Conservation (phyloP, 2,888 invertebrate species). For the Sepiola atlantica region DNA sequence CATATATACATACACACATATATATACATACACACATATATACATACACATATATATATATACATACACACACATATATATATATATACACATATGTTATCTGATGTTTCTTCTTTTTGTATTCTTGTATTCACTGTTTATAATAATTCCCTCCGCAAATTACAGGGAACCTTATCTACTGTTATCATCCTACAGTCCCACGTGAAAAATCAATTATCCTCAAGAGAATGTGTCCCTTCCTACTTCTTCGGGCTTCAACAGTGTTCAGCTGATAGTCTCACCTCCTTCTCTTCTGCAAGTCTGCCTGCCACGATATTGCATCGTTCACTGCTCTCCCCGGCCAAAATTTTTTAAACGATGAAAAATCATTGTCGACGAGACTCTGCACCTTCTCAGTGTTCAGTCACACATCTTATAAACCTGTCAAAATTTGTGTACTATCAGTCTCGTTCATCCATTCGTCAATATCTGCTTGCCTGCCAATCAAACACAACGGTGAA, state of each 20-base stretch:
- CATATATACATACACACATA: too few species aligned
- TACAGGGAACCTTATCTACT: conserved; percentile 15
- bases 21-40: too few species aligned
- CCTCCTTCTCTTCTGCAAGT: conserved; percentile 1
- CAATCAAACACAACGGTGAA: conserved; percentile 32
- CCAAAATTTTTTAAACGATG: neutral
- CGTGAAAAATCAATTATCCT: conserved; percentile 34
- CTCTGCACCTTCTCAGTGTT: conserved; percentile 2
- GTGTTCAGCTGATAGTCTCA: neutral
- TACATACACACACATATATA: too few species aligned
- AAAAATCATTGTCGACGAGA: neutral
- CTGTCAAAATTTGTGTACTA: neutral
- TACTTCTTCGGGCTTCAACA: neutral
- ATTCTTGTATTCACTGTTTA: neutral
- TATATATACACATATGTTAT: neutral
- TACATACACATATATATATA: too few species aligned
- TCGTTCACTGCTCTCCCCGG: neutral
- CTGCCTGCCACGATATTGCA: neutral
- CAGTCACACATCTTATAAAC: neutral
- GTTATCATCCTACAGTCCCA: neutral
- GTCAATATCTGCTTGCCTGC: neutral
- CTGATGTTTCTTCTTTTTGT: neutral
- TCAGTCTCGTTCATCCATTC: neutral
- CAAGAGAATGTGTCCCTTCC: neutral
- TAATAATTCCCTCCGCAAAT: conserved; percentile 40